These are phyloP conservation scores for Lypha dubia DNA, from an alignment of 2,888 invertebrate species.

Conservation along the genomic window DNA sequence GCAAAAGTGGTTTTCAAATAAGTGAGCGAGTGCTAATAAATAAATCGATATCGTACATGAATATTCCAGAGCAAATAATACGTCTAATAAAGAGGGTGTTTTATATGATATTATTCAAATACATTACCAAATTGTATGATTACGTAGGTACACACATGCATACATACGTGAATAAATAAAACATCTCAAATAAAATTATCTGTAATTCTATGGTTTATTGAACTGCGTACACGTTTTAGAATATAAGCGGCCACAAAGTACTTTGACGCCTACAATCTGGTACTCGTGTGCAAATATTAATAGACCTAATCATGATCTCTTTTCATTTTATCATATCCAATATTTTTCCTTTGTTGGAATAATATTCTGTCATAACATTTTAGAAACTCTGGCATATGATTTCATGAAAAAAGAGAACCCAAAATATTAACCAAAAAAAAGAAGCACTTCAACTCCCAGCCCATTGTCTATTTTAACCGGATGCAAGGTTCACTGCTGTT, in stretches of 20 bases:
- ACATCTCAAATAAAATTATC: conserved; percentile 20
- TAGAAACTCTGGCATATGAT: conserved; percentile 49
- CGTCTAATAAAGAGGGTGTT: background rate
- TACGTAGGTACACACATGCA: background rate
- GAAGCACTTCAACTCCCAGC: conserved; percentile 42
- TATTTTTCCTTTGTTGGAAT: background rate
- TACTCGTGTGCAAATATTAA: conserved; percentile 12
- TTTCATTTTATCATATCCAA: background rate
- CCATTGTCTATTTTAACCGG: conserved; percentile 67
- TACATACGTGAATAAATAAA: background rate
- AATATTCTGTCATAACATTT: background rate
- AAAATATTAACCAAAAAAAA: conserved; percentile 19
- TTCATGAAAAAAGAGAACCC: too few relatives aligned
- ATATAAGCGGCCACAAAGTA: background rate
- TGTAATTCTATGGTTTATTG: conserved; percentile 51
- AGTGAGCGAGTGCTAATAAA: background rate
- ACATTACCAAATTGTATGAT: background rate
- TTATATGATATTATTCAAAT: conserved; percentile 4
- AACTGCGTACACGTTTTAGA: conserved; percentile 35
- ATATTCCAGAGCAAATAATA: background rate
- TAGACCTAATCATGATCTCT: conserved; percentile 2
- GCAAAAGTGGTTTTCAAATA: background rate
- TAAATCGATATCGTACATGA: background rate
- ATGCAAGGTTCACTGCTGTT: conserved; percentile 67
- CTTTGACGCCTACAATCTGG: background rate